Evolutionary conservation across 2,888 invertebrate species (phyloP), one percentile per base, ranked within the genome.

Genomic region (Pedicia rivosa): DNA sequence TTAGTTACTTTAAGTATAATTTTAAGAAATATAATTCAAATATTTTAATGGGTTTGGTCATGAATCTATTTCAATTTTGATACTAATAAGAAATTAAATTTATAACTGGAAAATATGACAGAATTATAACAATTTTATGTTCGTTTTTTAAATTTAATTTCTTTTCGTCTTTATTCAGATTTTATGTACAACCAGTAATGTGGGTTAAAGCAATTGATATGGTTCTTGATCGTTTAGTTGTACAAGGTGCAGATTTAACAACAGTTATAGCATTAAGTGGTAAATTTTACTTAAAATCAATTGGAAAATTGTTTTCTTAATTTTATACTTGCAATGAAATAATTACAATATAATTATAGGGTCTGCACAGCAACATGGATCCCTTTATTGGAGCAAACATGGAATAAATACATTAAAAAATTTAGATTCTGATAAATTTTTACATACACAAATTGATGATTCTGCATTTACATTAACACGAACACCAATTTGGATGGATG

Each of bases 401-500:
- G 76, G 84, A 1, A 68, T 73, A 37, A 49, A 67, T 10, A 67
- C 67, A 1, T 63, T 97, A 13, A 55, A 62, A 37, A 69, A 62
- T 31, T 63, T 94, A 17, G 70, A 83, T 36, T 65, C 84, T 0
- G 71, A 73, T 7, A 74, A 77, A 50, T 83, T 84, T 57, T 60
- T 94, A 7, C 82, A 87, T 63, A 74, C 81, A 15, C 90, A 94
- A 62, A 63, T 95, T 26, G 69, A 72, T 35, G 75, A 78, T 5
- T 63, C 66, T 1, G 72, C 73, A 7, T 97, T 97, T 58, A 75
- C 84, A 10, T 56, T 84, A 1, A 59, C 67, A 2, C 73, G 83
- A 44, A 84, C 90, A 8, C 95, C 97, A 0, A 77, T 94, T 12
- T 97, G 97, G 97, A 90, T 94, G 90, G 95, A 97, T 59, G 80